phyloP scores from a whole-genome alignment of 2,888 invertebrate species.

The Coelogynopora nodosa region DNA sequence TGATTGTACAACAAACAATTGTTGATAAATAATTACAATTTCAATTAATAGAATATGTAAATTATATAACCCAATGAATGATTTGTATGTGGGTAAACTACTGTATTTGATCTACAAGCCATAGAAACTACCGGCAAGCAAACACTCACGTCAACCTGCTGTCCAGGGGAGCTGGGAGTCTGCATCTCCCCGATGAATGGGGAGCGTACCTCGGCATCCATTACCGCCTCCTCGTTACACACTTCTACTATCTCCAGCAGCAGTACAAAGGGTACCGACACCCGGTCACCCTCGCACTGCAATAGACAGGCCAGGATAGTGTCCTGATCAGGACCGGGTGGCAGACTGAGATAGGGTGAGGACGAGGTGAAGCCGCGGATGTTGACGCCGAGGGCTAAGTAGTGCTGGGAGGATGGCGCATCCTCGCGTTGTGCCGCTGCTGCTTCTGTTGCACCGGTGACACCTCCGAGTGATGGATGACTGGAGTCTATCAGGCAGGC shows the following conservation, averaged over 20 bases:
- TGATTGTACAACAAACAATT: too few species aligned
- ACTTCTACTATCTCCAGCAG: neutral
- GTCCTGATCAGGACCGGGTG: neutral
- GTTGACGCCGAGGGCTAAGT: neutral
- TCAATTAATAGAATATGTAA: too few species aligned
- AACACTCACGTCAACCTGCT: neutral
- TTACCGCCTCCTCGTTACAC: neutral
- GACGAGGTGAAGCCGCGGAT: neutral
- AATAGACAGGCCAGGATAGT: neutral
- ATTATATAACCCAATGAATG: too few species aligned
- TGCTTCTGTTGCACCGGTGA: neutral
- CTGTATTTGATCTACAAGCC: too few species aligned
- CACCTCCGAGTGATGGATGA: neutral
- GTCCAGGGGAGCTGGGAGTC: neutral
- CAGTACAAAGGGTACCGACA: neutral
- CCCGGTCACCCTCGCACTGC: too few species aligned
- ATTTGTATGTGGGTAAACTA: too few species aligned
- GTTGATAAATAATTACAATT: too few species aligned
- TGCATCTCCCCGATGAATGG: neutral
- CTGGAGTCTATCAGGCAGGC: neutral
- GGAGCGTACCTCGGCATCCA: neutral
- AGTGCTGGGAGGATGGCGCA: neutral
- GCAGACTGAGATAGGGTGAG: neutral
- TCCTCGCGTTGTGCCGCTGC: too few species aligned
- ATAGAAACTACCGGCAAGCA: too few species aligned